These are phyloP conservation scores for Sorex araneus DNA, from an alignment of 2,113 vertebrate genomes.

Conservation along the genomic window DNA sequence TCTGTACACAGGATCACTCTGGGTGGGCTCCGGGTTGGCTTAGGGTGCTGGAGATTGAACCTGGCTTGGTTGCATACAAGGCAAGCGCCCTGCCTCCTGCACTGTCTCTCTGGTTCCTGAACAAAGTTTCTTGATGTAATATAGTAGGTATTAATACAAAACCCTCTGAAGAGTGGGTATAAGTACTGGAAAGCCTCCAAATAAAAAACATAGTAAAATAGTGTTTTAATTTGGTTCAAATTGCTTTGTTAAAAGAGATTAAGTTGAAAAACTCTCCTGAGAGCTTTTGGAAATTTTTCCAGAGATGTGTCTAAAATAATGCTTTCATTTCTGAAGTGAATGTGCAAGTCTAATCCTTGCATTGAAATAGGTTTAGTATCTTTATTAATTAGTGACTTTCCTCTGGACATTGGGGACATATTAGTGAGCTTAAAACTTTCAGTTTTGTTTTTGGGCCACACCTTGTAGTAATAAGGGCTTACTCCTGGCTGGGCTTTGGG, in stretches of 20 bases:
- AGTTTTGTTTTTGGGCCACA: not conserved
- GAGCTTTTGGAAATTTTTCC: conserved; percentile 16
- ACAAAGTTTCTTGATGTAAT: conserved; percentile 29
- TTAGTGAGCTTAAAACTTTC: conserved; percentile 1
- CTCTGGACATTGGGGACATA: conserved; percentile 43
- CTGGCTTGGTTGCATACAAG: no score
- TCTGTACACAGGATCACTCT: no score
- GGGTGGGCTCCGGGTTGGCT: no score
- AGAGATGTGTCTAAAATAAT: not conserved
- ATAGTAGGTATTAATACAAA: not conserved
- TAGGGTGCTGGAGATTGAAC: no score
- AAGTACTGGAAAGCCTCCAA: not conserved
- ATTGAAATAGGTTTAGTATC: not conserved
- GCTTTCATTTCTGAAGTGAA: conserved; percentile 29
- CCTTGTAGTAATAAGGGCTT: no score
- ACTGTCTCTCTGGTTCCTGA: not conserved
- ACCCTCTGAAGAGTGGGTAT: not conserved
- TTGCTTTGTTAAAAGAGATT: conserved; percentile 58
- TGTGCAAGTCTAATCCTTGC: not conserved
- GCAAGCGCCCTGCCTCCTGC: no score
- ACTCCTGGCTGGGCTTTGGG: no score
- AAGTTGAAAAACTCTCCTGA: conserved; percentile 10
- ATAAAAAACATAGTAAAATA: not conserved
- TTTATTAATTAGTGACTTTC: conserved; percentile 4
- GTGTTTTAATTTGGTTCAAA: conserved; percentile 27